phyloP scores from a whole-genome alignment of 1,140 invertebrate species.

The Phymastichus coffea region DNA sequence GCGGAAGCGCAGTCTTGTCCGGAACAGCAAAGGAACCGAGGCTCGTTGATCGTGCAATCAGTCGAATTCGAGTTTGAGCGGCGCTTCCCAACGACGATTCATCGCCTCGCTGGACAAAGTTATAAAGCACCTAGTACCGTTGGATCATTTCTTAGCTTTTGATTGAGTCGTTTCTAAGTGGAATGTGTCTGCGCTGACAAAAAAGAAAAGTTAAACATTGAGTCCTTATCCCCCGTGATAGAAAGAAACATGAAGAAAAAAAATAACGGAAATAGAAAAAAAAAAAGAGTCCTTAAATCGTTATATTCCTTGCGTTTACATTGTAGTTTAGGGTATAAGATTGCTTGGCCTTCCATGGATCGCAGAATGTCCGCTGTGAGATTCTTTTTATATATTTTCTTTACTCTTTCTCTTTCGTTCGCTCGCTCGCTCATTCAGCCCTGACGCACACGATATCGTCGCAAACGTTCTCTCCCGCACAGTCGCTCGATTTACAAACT shows the following conservation, averaged over 20 bases:
- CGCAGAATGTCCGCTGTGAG: conserved; percentile 4
- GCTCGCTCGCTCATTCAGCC: background rate
- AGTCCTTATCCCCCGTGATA: conserved; percentile 4
- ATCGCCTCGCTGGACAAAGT: too few relatives aligned
- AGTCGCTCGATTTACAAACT: background rate
- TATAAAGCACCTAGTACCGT: conserved; percentile 28
- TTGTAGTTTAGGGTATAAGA: conserved; percentile 26
- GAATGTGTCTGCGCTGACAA: background rate
- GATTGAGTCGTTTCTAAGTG: conserved; percentile 5
- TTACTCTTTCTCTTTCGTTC: too few relatives aligned
- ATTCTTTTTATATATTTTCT: background rate
- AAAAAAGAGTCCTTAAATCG: conserved; percentile 30
- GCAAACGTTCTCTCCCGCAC: too few relatives aligned
- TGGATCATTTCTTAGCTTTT: conserved; percentile 12
- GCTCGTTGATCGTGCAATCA: too few relatives aligned
- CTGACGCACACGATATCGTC: background rate
- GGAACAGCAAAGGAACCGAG: too few relatives aligned
- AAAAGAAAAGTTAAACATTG: conserved; percentile 17
- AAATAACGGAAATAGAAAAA: too few relatives aligned
- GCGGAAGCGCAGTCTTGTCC: too few relatives aligned
- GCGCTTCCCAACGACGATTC: too few relatives aligned
- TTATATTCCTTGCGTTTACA: conserved; percentile 21
- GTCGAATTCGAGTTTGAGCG: too few relatives aligned
- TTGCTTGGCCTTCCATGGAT: conserved; percentile 25
- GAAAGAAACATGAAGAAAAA: too few relatives aligned